These are phyloP conservation scores for Hipparchia semele DNA, from an alignment of 2,888 invertebrate species.

Conservation along the genomic window DNA sequence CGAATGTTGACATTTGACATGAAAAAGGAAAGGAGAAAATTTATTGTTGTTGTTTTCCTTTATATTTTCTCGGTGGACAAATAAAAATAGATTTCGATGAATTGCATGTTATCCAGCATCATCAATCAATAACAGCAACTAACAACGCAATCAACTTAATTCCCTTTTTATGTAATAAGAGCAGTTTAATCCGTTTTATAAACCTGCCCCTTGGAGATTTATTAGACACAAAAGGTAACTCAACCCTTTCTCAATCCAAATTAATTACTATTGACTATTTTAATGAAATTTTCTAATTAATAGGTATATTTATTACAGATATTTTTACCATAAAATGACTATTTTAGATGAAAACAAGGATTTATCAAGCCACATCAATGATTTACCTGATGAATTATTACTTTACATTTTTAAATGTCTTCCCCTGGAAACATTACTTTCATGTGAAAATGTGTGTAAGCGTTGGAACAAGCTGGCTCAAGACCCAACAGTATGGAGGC, in stretches of 20 bases:
- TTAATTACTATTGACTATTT: no score
- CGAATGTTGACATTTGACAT: no score
- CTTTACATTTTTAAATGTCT: conserved; percentile 67
- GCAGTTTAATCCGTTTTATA: no score
- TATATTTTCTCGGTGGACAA: background rate
- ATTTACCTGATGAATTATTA: conserved; percentile 70
- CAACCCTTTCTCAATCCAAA: background rate
- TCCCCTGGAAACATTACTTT: conserved; percentile 60
- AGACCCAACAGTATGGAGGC: conserved; percentile 65
- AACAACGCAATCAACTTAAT: background rate
- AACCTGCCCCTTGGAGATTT: background rate
- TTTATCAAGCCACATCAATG: conserved; percentile 45
- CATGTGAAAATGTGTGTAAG: conserved; percentile 64
- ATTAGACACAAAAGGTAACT: background rate
- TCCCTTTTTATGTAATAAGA: background rate
- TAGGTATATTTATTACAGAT: background rate
- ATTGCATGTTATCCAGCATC: background rate
- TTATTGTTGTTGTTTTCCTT: background rate
- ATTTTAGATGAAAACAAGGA: conserved; percentile 17
- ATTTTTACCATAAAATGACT: conserved; percentile 29
- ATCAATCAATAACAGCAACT: background rate
- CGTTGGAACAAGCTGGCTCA: conserved; percentile 65
- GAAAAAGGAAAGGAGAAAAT: no score
- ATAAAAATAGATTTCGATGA: conserved; percentile 13
- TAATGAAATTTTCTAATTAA: no score